phyloP scores from a whole-genome alignment of 2,888 invertebrate genomes.

The Subacronicta megacephala region DNA sequence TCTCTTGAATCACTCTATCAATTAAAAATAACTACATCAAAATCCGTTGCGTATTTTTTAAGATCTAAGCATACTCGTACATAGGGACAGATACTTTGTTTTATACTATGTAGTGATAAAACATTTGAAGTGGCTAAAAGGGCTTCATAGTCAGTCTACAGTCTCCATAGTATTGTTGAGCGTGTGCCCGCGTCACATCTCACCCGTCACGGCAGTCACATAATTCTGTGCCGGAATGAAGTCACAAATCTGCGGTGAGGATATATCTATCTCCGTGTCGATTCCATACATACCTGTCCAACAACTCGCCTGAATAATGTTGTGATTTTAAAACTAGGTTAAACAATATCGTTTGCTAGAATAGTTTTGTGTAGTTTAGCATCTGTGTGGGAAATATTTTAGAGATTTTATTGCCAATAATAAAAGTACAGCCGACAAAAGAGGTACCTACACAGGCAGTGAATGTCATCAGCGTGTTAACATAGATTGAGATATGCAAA shows the following conservation, averaged over 20 bases:
- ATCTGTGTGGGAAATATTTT: constrained; percentile 2
- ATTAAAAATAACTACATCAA: too few relatives aligned
- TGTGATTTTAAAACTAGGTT: constrained; percentile 59
- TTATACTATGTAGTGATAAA: too few relatives aligned
- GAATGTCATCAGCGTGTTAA: too few relatives aligned
- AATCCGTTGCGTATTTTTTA: too few relatives aligned
- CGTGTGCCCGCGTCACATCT: constrained; percentile 79
- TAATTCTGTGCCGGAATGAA: constrained; percentile 81
- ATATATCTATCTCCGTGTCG: constrained; percentile 66
- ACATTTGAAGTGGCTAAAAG: background rate
- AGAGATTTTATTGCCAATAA: background rate
- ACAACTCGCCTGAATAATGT: constrained; percentile 53
- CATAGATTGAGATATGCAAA: too few relatives aligned
- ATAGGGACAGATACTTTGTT: too few relatives aligned
- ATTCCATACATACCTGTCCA: constrained; percentile 62
- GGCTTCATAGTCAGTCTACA: constrained; percentile 44
- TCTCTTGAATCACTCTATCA: too few relatives aligned
- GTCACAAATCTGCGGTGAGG: constrained; percentile 77
- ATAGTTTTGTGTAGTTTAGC: constrained; percentile 7
- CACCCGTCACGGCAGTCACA: constrained; percentile 69
- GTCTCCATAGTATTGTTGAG: constrained; percentile 51
- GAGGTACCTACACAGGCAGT: too few relatives aligned
- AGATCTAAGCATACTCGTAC: too few relatives aligned
- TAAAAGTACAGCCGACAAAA: too few relatives aligned
- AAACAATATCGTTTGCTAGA: constrained; percentile 47